phyloP scores from a whole-genome alignment of 1,140 invertebrate species.

The Drosophila nasuta region DNA sequence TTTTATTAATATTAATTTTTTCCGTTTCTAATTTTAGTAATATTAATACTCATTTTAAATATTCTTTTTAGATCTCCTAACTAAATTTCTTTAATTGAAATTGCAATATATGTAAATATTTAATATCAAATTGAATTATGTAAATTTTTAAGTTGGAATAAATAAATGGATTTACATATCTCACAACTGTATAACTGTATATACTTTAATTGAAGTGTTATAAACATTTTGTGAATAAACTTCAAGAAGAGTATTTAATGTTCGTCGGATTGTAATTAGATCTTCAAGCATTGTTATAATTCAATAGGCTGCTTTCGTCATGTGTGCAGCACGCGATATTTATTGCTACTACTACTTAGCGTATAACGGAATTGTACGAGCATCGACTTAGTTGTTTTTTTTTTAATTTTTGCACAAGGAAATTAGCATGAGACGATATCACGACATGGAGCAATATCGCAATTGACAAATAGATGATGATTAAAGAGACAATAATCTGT shows the following conservation, averaged over 20 bases:
- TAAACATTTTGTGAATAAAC: background rate
- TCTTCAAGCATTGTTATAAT: slow-evolving; percentile 11
- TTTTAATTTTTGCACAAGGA: slow-evolving; percentile 2
- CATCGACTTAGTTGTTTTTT: background rate
- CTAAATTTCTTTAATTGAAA: too few relatives aligned
- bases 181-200: too few relatives aligned
- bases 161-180: too few relatives aligned
- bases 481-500: slow-evolving; percentile 32
- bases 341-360: slow-evolving; percentile 7
- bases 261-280: background rate
- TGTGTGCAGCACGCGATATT: slow-evolving; percentile 58
- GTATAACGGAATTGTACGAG: slow-evolving; percentile 24
- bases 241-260: background rate
- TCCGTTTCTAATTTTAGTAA: too few relatives aligned
- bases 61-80: too few relatives aligned
- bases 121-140: too few relatives aligned
- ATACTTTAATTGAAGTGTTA: too few relatives aligned
- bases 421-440: slow-evolving; percentile 10
- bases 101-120: too few relatives aligned
- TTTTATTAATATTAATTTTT: too few relatives aligned
- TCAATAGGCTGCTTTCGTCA: slow-evolving; percentile 34
- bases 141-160: too few relatives aligned
- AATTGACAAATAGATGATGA: slow-evolving; percentile 33
- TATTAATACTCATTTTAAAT: too few relatives aligned
- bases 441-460: slow-evolving; percentile 3